Evolutionary conservation across 2,888 invertebrate genomes (phyloP).

Genomic region (Agrotis segetum): DNA sequence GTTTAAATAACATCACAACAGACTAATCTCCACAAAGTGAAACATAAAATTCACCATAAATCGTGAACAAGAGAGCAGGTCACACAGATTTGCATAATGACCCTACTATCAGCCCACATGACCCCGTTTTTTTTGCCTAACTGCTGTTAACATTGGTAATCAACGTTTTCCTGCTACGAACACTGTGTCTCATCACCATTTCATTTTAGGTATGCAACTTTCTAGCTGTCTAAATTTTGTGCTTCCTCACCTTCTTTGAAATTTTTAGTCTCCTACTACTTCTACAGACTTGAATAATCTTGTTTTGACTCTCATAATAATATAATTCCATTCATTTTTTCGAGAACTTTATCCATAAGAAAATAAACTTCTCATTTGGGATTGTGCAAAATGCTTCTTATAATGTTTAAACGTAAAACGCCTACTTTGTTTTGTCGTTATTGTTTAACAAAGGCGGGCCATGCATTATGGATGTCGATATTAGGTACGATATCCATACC

Average conservation of each 20-base stretch:
- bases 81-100: slow-evolving; percentile 85
- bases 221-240: slow-evolving; percentile 36
- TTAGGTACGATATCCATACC: slow-evolving; percentile 42
- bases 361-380: slow-evolving; percentile 33
- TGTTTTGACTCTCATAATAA: not conserved
- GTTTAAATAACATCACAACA: not conserved
- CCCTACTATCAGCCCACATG: slow-evolving; percentile 80
- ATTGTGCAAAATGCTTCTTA: slow-evolving; percentile 48
- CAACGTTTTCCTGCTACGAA: slow-evolving; percentile 69
- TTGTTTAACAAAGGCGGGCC: slow-evolving; percentile 43
- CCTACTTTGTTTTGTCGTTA: slow-evolving; percentile 54
- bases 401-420: slow-evolving; percentile 38
- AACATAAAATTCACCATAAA: slow-evolving; percentile 70
- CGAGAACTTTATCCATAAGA: slow-evolving; percentile 16
- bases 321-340: slow-evolving; percentile 26
- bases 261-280: not conserved
- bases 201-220: slow-evolving; percentile 44
- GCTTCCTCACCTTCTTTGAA: not conserved
- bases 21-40: slow-evolving; percentile 32
- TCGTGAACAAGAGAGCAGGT: slow-evolving; percentile 72
- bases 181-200: slow-evolving; percentile 57
- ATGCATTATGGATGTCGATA: slow-evolving; percentile 60
- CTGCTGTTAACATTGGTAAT: slow-evolving; percentile 64
- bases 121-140: slow-evolving; percentile 81
- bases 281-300: not conserved